Percentiles rank a stretch among this genome's conserved stretches.
These are phyloP conservation scores for Phalacrocorax aristotelis DNA, from an alignment of 2,113 vertebrate species.

Conservation along the genomic window DNA sequence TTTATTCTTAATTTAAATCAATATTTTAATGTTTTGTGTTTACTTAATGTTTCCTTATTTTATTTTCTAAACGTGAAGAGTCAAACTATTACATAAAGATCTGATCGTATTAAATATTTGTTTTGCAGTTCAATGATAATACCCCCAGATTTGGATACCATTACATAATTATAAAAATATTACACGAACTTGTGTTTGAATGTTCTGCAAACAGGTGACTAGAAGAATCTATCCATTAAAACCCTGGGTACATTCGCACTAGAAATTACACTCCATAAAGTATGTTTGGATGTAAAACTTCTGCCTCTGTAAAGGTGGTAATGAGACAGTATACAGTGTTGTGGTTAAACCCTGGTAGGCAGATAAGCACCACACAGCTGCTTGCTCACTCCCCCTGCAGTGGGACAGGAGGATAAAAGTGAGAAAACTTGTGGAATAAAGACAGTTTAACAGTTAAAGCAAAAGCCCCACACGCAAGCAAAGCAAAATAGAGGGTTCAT, in stretches of 20 bases:
- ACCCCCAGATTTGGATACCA: not conserved
- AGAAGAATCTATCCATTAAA: not conserved
- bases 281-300: not conserved
- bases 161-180: not conserved
- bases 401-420: not conserved
- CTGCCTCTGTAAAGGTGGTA: not conserved
- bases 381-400: not conserved
- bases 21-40: not conserved
- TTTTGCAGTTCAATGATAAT: not conserved
- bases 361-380: not conserved
- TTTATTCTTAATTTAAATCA: not conserved
- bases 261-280: not conserved
- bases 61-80: not conserved
- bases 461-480: rapidly evolving
- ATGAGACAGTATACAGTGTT: not conserved
- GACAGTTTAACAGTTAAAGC: not conserved
- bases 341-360: not conserved
- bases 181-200: not conserved
- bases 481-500: not conserved
- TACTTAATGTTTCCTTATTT: not conserved
- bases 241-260: not conserved
- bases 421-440: not conserved
- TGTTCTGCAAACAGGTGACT: not conserved
- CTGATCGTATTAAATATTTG: not conserved
- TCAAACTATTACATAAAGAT: not conserved